Evolutionary conservation across 2,113 vertebrate species (phyloP).

Genomic region (Elephantulus edwardii): DNA sequence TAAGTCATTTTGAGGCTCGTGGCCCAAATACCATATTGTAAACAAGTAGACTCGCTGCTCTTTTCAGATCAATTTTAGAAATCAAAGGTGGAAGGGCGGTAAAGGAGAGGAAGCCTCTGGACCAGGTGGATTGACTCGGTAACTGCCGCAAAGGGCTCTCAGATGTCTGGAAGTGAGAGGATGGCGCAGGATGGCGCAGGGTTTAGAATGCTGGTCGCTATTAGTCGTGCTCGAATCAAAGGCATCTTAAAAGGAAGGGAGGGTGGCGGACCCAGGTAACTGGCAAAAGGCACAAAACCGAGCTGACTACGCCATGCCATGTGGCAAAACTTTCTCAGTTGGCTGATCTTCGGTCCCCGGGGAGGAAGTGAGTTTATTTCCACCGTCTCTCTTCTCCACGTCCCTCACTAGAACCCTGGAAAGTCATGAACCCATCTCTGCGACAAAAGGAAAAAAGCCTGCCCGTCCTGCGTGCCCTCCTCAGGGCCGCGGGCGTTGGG

Average conservation of each 20-base stretch:
- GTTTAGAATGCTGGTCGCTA: no score
- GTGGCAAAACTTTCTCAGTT: constrained; percentile 54
- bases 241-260: no score
- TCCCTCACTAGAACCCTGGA: background rate
- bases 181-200: no score
- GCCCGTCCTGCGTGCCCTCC: background rate
- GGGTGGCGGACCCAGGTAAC: background rate
- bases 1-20: background rate
- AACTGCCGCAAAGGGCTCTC: no score
- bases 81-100: background rate
- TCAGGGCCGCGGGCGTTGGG: background rate
- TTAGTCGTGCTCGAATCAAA: no score
- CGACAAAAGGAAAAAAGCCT: background rate
- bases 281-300: background rate
- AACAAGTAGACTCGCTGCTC: background rate
- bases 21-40: background rate
- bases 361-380: background rate
- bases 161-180: no score
- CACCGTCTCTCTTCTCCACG: background rate
- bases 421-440: background rate
- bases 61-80: constrained; percentile 32
- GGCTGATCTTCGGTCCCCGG: background rate
- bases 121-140: no score
- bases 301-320: background rate
- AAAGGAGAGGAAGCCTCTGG: no score